Percentiles rank a stretch among this genome's conserved stretches.
Evolutionary conservation across 1,140 invertebrate species (phyloP).

Genomic region (Reticulitermes speratus): DNA sequence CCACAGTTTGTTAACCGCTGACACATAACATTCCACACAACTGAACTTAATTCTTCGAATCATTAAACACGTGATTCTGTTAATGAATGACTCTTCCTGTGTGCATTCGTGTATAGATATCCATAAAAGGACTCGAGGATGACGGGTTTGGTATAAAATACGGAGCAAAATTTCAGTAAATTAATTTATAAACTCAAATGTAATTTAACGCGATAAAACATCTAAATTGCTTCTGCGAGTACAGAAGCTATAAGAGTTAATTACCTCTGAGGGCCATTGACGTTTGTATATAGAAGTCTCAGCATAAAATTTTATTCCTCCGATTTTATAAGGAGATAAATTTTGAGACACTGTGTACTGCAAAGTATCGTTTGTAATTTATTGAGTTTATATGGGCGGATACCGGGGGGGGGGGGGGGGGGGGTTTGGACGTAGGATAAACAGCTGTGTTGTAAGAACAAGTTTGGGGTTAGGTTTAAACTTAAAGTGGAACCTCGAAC

Average conservation of each 20-base stretch:
- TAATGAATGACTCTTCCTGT: not conserved
- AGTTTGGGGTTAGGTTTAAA: not conserved
- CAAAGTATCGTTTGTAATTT: not conserved
- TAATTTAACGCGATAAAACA: constrained; percentile 11
- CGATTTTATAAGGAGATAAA: not conserved
- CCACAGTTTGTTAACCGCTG: not conserved
- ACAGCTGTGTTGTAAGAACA: not conserved
- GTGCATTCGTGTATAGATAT: not conserved
- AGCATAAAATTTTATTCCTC: not conserved
- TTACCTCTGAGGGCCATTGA: not conserved
- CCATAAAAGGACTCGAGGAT: not conserved
- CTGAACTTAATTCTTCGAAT: not conserved
- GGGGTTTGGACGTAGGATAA: not conserved
- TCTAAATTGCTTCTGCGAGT: not conserved
- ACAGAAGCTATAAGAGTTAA: constrained; percentile 17
- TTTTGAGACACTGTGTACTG: not conserved
- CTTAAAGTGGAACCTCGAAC: not conserved
- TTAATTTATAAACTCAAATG: not conserved
- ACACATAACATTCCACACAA: constrained; percentile 1
- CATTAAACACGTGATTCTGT: not conserved
- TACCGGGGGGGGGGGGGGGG: not conserved
- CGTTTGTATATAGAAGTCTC: not conserved
- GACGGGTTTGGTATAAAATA: not conserved
- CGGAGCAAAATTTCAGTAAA: not conserved
- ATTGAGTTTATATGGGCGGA: not conserved